Evolutionary conservation across 2,113 vertebrate species (phyloP), one percentile per base, ranked within the genome.

Genomic region (Setophaga coronata): DNA sequence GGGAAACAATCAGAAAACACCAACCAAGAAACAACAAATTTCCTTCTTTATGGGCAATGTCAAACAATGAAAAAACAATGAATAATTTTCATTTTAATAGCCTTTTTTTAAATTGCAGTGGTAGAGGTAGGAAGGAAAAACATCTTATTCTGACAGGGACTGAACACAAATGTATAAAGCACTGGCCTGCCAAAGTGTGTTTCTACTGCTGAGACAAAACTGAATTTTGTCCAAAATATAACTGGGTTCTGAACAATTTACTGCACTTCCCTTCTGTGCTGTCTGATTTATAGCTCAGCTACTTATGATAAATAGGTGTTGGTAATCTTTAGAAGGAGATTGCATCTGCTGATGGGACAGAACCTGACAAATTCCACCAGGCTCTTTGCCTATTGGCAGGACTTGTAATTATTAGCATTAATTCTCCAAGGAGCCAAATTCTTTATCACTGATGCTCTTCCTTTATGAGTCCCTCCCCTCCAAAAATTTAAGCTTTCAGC

Each of bases 361-460:
- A 85, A 69, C n/a, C 29, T 61, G 66, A 90, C 20, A 69, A 77
- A 86, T 77, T 88, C 58, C 74, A 91, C 45, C 7, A 23, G 57
- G 34, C 43, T 73, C 14, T 34, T 58, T 79, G 31, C 24, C 42
- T 53, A 79, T 67, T 95, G 89, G 62, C 71, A 73, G 56, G 24
- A 42, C 34, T 87, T 70, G 31, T 51, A 80, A 70, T 87, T 70
- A 60, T 71, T 87, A 92, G 40, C 51, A 67, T 48, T 53, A 82
- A 88, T 88, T 69, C 70, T 82, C 87, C 81, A 57, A 94, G 66
- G 53, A 89, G 57, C 42, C 14, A 14, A 93, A 95, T 96, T 91
- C 87, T 20, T 97, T 95, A 91, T 89, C 82, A 72, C 19, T 95
- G 89, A 95, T 89, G 74, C 38, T 95, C 31, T 74, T 91, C 73